Base-by-base conservation (phyloP, 2,113 vertebrate genomes). In the Ranitomeya imitator region DNA sequence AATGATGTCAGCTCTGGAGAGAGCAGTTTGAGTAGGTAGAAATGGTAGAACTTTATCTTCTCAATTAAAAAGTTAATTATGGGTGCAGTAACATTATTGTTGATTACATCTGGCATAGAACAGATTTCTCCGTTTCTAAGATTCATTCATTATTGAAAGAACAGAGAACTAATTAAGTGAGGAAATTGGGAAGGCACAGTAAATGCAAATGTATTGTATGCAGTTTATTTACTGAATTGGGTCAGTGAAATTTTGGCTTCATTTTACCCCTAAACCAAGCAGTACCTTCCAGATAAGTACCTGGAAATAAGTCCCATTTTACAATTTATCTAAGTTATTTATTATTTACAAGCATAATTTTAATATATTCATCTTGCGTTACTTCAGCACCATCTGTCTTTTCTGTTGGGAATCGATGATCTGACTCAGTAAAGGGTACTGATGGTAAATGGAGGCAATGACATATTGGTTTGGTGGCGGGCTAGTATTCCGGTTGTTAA, bases 51-150 rank as follows among this genome's bases (percentile, higher is more conserved):
- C 54, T 60, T 85, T 54, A n/a, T 52, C 59, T 79, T 21, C 51
- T 86, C 31, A 67, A 79, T 86, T 86, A 86, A 51, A 86, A 79
- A 86, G 76, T 86, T 86, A 86, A 86, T 86, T 86, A 86, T 63
- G 60, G 23, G 76, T 65, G 76, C 76, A 31, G 85, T 67, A 86
- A 86, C 51, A 52, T 79, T 86, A 61, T 26, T 61, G 78, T 86
- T 79, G 74, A 86, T 86, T 79, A 86, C 63, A 79, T 86, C 31
- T 79, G 60, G 85, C 76, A 86, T 18, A 18, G 76, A 86, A 65
- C 76, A 79, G 74, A 67, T 83, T 74, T 79, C 21, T 26, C 26
- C 7, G 31, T 86, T 77, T 77, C 45, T 67, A 63, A 65, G 85
- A 67, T 67, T 67, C 76, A 67, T 86, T 79, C 45, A 79, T 86